Evolutionary conservation across 1,140 invertebrate genomes (phyloP).

Genomic region (Piezodorus guildinii): DNA sequence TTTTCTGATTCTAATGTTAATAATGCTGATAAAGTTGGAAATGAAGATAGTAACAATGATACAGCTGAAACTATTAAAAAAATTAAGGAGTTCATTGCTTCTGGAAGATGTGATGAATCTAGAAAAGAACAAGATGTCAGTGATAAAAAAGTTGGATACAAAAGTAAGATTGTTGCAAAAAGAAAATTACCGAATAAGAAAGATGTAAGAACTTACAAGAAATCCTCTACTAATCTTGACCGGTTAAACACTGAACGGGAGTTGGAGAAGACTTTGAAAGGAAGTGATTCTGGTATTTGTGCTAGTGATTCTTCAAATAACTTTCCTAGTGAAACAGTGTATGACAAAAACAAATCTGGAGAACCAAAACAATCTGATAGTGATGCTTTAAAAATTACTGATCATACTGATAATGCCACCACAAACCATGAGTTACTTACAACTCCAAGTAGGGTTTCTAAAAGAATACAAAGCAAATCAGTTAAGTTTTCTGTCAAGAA

Average conservation of each 20-base stretch:
- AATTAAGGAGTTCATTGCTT: slow-evolving; percentile 2
- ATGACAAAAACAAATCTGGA: too few relatives aligned
- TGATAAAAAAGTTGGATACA: not conserved
- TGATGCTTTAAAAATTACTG: not conserved
- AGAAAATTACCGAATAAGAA: not conserved
- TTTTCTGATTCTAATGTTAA: not conserved
- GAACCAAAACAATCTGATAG: not conserved
- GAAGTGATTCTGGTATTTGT: not conserved
- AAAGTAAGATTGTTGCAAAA: not conserved
- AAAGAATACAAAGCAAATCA: slow-evolving; percentile 14
- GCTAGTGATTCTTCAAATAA: not conserved
- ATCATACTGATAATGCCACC: not conserved
- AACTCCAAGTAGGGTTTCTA: not conserved
- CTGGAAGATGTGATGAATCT: not conserved
- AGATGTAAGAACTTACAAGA: not conserved
- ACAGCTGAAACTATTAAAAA: slow-evolving; percentile 8
- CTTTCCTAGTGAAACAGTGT: not conserved
- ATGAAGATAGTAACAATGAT: not conserved
- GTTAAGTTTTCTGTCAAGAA: slow-evolving; percentile 3
- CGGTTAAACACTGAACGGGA: not conserved
- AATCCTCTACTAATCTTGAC: not conserved
- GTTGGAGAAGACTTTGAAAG: not conserved
- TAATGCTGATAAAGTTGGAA: not conserved
- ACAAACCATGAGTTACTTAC: not conserved
- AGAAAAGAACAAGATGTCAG: not conserved